phyloP scores from a whole-genome alignment of 2,888 invertebrate species.

The Pedicia rivosa region DNA sequence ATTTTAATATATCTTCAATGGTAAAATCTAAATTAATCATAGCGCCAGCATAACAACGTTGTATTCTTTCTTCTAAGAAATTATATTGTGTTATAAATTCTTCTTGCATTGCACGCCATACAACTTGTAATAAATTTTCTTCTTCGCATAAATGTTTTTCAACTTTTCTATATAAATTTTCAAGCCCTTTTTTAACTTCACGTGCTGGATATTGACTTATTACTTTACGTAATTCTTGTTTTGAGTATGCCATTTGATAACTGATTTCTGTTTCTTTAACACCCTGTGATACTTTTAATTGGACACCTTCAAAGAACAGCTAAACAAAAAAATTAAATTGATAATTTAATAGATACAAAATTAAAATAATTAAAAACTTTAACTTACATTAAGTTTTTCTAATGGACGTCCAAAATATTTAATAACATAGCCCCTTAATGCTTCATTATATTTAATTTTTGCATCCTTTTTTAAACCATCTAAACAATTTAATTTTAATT shows the following conservation, averaged over 20 bases:
- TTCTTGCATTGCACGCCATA: conserved; percentile 99
- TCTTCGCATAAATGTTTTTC: conserved; percentile 96
- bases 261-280: conserved; percentile 95
- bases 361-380: conserved; percentile 1
- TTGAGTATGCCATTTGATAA: conserved; percentile 93
- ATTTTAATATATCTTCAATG: conserved; percentile 87
- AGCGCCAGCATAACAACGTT: conserved; percentile 90
- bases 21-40: conserved; percentile 88
- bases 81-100: conserved; percentile 96
- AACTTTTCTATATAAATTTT: conserved; percentile 85
- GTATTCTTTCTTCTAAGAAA: conserved; percentile 80
- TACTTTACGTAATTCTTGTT: conserved; percentile 88
- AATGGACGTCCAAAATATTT: conserved; percentile 87
- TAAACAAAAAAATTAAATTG: conserved; percentile 29
- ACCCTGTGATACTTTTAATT: conserved; percentile 82
- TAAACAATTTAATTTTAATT: conserved; percentile 77
- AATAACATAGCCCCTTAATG: conserved; percentile 80
- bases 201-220: conserved; percentile 87
- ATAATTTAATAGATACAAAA: not conserved
- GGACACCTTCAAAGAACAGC: conserved; percentile 94
- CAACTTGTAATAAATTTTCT: conserved; percentile 83
- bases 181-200: conserved; percentile 84
- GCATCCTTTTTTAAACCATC: conserved; percentile 81
- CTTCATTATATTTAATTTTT: conserved; percentile 77
- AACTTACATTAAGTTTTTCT: conserved; percentile 71